Percentiles rank a stretch among this genome's conserved stretches.
Conservation (phyloP, 2,888 invertebrate species). For the Standfussiana lucernea region DNA sequence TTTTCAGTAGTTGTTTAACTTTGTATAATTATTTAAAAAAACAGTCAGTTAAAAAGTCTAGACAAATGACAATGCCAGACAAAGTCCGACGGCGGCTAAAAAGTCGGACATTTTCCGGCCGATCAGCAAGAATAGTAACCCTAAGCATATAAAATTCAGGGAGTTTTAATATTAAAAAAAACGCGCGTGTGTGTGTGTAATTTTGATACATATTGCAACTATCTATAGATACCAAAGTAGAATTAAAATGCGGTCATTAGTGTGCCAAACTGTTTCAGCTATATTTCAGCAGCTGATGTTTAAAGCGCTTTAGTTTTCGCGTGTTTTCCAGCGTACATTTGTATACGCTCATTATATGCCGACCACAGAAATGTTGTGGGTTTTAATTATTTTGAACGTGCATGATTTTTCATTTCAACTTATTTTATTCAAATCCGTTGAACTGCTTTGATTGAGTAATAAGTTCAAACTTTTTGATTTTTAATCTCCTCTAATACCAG, state of each 20-base stretch:
- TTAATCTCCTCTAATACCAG: not conserved
- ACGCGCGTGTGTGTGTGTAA: too few relatives aligned
- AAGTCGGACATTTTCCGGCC: not conserved
- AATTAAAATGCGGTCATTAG: not conserved
- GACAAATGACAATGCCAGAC: not conserved
- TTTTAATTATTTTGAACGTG: not conserved
- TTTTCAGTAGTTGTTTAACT: too few relatives aligned
- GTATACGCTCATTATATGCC: not conserved
- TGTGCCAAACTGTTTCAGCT: constrained; percentile 21
- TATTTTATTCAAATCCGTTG: not conserved
- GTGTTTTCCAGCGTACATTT: constrained; percentile 17
- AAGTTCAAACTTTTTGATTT: not conserved
- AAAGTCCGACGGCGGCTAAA: not conserved
- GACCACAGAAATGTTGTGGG: not conserved
- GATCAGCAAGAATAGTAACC: not conserved
- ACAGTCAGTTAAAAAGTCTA: too few relatives aligned
- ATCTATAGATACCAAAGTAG: too few relatives aligned
- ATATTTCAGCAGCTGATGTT: constrained; percentile 13
- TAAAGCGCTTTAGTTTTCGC: constrained; percentile 13
- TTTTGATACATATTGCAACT: not conserved
- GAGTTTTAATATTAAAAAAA: too few relatives aligned
- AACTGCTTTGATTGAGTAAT: not conserved
- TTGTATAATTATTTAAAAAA: too few relatives aligned
- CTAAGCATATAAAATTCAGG: not conserved
- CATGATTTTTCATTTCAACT: not conserved